Conservation (phyloP, 2,113 vertebrate genomes). For the Gorilla gorilla region DNA sequence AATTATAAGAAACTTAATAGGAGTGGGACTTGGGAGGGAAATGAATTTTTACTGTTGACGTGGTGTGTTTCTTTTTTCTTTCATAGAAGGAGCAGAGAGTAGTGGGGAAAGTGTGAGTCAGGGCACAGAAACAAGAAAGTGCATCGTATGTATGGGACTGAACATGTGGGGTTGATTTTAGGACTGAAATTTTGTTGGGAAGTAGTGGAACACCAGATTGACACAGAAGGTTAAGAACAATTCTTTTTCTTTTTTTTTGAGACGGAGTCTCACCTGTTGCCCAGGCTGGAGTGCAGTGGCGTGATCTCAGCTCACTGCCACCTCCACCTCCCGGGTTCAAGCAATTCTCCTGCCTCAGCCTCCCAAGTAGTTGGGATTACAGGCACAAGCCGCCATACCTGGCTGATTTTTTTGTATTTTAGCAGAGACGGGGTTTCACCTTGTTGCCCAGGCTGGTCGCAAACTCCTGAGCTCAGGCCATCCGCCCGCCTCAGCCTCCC, state of each 20-base stretch:
- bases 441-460: no score
- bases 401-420: no score
- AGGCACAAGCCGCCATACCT: no score
- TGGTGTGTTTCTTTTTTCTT: background rate
- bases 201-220: conserved; percentile 1
- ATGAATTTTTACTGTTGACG: background rate
- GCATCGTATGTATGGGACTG: background rate
- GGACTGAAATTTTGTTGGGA: background rate
- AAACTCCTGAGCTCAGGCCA: no score
- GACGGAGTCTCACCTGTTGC: no score
- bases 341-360: no score
- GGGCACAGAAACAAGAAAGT: background rate
- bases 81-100: background rate
- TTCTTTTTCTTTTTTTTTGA: background rate
- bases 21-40: background rate
- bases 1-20: conserved; percentile 18
- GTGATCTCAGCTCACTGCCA: no score
- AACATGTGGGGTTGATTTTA: conserved; percentile 23
- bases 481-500: no score
- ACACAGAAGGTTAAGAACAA: background rate
- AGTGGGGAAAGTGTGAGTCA: background rate
- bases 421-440: no score
- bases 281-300: no score
- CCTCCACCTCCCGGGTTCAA: no score
- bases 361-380: no score